Percentiles rank a stretch among this genome's conserved stretches.
Conservation (phyloP, 2,113 vertebrate genomes). For the Nipponia nippon region DNA sequence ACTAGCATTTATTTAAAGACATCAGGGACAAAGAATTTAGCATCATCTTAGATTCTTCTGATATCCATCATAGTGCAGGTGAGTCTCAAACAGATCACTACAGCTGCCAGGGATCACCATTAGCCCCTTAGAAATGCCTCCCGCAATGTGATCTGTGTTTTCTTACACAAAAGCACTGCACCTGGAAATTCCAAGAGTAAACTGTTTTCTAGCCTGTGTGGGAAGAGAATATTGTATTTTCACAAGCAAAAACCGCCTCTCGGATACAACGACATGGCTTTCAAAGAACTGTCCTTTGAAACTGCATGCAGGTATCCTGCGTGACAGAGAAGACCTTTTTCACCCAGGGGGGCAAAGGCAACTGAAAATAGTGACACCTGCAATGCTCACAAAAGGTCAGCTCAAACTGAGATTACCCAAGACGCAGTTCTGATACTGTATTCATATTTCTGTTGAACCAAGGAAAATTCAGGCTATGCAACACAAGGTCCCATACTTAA, state of each 20-base stretch:
- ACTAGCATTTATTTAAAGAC: not conserved
- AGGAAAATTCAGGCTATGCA: not conserved
- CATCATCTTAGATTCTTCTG: not conserved
- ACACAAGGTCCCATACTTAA: not conserved
- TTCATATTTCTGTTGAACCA: not conserved
- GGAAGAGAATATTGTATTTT: not conserved
- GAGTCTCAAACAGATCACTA: not conserved
- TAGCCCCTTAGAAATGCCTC: not conserved
- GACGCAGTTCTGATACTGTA: not conserved
- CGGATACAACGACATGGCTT: not conserved
- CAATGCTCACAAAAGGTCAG: not conserved
- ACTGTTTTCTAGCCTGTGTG: not conserved
- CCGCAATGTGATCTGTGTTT: not conserved
- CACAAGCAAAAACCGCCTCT: not conserved
- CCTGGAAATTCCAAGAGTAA: not conserved
- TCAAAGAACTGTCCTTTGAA: not conserved
- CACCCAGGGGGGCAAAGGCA: not conserved
- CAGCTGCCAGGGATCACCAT: not conserved
- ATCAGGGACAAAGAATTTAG: not conserved
- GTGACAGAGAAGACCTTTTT: not conserved
- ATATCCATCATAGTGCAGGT: not conserved
- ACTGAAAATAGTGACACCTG: not conserved
- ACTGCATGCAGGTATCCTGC: not conserved
- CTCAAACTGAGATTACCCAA: not conserved
- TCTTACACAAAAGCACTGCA: not conserved